Conservation (phyloP, 2,888 invertebrate species). For the Orchesellides sinensis region DNA sequence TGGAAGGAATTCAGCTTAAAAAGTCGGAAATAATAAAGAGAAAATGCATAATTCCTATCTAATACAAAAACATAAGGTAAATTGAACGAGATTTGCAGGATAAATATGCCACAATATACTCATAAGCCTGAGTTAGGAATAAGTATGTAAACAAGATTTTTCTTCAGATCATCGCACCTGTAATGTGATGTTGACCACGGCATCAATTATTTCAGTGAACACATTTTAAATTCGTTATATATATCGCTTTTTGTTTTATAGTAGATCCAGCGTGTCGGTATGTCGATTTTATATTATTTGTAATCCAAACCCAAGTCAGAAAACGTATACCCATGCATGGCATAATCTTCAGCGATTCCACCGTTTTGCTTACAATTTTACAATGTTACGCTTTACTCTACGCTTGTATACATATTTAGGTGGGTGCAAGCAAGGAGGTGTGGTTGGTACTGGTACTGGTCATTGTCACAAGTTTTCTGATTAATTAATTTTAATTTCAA, state of each 20-base stretch:
- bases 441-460: conserved; percentile 51
- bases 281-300: too few species aligned
- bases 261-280: too few species aligned
- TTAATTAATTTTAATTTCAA: conserved; percentile 48
- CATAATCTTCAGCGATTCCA: too few species aligned
- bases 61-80: neutral
- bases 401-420: neutral
- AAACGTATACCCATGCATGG: too few species aligned
- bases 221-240: conserved; percentile 54
- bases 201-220: conserved; percentile 32
- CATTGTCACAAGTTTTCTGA: conserved; percentile 18
- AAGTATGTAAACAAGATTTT: too few species aligned
- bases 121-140: too few species aligned
- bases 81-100: neutral
- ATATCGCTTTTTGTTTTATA: too few species aligned
- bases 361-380: too few species aligned
- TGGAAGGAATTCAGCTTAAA: conserved; percentile 32
- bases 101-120: too few species aligned
- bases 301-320: too few species aligned
- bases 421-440: conserved; percentile 2
- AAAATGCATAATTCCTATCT: neutral
- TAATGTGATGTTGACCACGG: neutral
- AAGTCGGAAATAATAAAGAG: neutral
- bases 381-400: too few species aligned
- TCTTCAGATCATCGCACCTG: too few species aligned